phyloP scores from a whole-genome alignment of 2,888 invertebrate species.

The Drosophila infuscata region DNA sequence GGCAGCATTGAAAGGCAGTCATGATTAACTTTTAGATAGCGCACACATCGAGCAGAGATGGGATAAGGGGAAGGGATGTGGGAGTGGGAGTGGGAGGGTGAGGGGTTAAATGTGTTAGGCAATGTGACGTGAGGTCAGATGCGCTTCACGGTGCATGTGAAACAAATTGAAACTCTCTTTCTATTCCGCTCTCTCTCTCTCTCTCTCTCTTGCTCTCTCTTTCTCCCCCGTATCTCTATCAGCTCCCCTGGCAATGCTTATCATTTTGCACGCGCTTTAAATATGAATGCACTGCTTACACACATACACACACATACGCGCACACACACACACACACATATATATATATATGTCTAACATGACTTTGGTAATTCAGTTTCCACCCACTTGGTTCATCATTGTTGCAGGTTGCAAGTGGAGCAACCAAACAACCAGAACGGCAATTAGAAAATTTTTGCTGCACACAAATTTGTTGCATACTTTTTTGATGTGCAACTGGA shows the following conservation, averaged over 20 bases:
- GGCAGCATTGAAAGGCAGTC: constrained; percentile 50
- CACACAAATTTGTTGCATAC: constrained; percentile 31
- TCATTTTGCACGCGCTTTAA: constrained; percentile 53
- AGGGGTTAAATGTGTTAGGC: background rate
- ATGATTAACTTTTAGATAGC: constrained; percentile 71
- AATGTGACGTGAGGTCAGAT: constrained; percentile 34
- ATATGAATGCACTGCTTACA: constrained; percentile 57
- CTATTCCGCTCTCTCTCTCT: background rate
- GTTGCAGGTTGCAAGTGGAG: constrained; percentile 11
- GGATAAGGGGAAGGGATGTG: background rate
- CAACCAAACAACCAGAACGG: background rate
- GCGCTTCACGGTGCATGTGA: constrained; percentile 21
- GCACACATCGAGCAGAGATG: constrained; percentile 22
- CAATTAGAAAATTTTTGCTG: constrained; percentile 25
- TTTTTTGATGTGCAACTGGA: constrained; percentile 8
- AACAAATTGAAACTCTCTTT: constrained; percentile 9
- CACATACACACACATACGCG: background rate
- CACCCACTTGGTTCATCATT: constrained; percentile 26
- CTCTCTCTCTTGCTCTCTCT: background rate
- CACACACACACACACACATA: background rate
- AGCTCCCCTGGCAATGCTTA: constrained; percentile 39
- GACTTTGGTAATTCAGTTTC: constrained; percentile 48
- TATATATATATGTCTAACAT: background rate
- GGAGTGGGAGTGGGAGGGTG: background rate
- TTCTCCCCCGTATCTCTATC: background rate